Evolutionary conservation across 2,113 vertebrate genomes (phyloP), one percentile per base, ranked within the genome.

Genomic region (Erinaceus europaeus): DNA sequence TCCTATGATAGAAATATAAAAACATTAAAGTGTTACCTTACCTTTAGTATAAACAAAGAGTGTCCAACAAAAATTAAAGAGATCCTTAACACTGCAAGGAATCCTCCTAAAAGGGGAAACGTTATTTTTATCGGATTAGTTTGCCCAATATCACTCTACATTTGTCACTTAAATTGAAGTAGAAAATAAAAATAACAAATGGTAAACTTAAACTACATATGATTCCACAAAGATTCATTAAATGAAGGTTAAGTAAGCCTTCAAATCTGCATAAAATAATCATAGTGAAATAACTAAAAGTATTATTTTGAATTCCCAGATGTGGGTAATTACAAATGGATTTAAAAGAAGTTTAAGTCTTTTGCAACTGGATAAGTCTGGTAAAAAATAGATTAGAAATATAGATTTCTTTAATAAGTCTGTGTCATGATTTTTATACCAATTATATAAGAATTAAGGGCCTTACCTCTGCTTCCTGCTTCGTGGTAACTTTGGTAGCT

Each of bases 61-160:
- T 2, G 99, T 99, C 99, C 99, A 99, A 96, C 98, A 99, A 96
- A 99, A 99, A 95, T 98, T 99, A 97, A 99, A 99, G 73, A 99
- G 98, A 84, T 99, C 99, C 75, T 96, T 98, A 94, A 97, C 96
- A 42, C 97, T 97, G 74, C 99, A 99, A 0, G 98, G 98, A 85
- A 98, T 93, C 6, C 97, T 97, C 40, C 99, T 99, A 65, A 71
- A 89, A 77, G 0, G 1, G 2, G 13, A 82, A 27, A 79, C 55
- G 6, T 86, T 87, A 21, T 40, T 83, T 90, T 92, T 50, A 73
- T 80, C 20, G 55, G 25, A 84, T 12, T 69, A 67, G 48, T 14
- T 76, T 87, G 50, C 44, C 78, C 91, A 91, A 34, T 69, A 91
- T 29, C 50, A 84, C 9, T 64, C 14, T 20, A 88, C 9, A 48